Percentiles rank a stretch among this genome's conserved stretches.
These are phyloP conservation scores for Apeira syringaria DNA, from an alignment of 2,888 invertebrate genomes.

Conservation along the genomic window DNA sequence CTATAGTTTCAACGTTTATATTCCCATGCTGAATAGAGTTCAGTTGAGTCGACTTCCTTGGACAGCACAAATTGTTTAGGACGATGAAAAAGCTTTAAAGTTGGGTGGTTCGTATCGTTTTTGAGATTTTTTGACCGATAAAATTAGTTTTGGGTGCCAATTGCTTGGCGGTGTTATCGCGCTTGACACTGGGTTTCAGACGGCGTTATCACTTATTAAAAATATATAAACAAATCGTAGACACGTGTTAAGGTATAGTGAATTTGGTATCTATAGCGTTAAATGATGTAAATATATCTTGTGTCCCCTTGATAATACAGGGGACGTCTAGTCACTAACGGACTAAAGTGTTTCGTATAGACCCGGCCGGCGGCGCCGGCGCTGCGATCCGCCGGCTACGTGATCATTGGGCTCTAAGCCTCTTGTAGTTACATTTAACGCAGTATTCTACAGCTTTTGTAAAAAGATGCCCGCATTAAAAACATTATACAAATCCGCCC, in stretches of 20 bases:
- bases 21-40: constrained; percentile 41
- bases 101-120: constrained; percentile 55
- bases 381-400: constrained; percentile 11
- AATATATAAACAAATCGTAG: constrained; percentile 42
- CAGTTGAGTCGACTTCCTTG: constrained; percentile 69
- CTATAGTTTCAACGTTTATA: constrained; percentile 50
- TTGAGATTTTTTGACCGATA: constrained; percentile 48
- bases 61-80: constrained; percentile 70
- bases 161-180: constrained; percentile 35
- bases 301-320: constrained; percentile 50
- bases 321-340: constrained; percentile 76
- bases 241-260: constrained; percentile 61
- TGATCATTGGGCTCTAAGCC: constrained; percentile 49
- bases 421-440: constrained; percentile 35
- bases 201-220: constrained; percentile 47
- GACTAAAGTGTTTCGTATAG: constrained; percentile 44
- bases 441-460: constrained; percentile 67
- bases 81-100: constrained; percentile 53
- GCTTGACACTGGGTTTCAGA: constrained; percentile 48
- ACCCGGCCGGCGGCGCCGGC: constrained; percentile 28
- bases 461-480: constrained; percentile 45
- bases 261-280: constrained; percentile 66
- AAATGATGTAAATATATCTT: constrained; percentile 63
- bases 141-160: constrained; percentile 50
- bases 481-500: constrained; percentile 19